Evolutionary conservation across 2,888 invertebrate genomes (phyloP), one percentile per base, ranked within the genome.

Genomic region (Zygogramma bicolorata): DNA sequence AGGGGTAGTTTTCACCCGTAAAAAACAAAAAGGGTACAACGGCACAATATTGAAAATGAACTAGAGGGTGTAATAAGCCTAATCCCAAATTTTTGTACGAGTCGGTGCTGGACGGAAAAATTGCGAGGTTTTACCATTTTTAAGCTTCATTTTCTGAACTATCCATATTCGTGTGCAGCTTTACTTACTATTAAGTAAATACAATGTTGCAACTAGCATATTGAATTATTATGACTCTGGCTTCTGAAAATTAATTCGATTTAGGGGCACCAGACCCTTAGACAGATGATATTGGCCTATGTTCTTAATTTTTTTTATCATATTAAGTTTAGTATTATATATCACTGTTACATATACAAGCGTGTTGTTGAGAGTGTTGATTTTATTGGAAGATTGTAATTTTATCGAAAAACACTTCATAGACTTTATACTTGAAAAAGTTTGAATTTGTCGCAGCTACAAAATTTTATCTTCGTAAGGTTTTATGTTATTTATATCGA

Each of bases 271-370:
- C 65, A 46, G 22, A 57, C 25, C 13, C 2, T 31, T 13, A 40
- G 65, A 70, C 58, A n/a, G 29, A 70, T 65, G 65, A 71, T 65
- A 75, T 65, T 63, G 75, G 75, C 72, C 62, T 74, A 66, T 49
- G 62, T 69, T 57, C 72, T 72, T 70, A 72, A 71, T 70, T 72
- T 69, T 66, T 65, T 68, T 59, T 65, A 42, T 60, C 65, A 38
- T 73, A 72, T 65, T 69, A 69, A 73, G 65, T 67, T 73, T 69
- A 59, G 69, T 73, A 73, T 73, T 73, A 65, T 73, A 73, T 73
- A 73, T 73, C 57, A 73, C 68, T 73, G 72, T 73, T 73, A 73
- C 66, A 70, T 72, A 65, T 68, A 63, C 46, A 59, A 29, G 62
- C 18, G 72, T 68, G 61, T 72, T 73, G 72, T 73, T 73, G 72